Evolutionary conservation across 2,113 vertebrate genomes (phyloP).

Genomic region (Microcebus lehilahytsara): DNA sequence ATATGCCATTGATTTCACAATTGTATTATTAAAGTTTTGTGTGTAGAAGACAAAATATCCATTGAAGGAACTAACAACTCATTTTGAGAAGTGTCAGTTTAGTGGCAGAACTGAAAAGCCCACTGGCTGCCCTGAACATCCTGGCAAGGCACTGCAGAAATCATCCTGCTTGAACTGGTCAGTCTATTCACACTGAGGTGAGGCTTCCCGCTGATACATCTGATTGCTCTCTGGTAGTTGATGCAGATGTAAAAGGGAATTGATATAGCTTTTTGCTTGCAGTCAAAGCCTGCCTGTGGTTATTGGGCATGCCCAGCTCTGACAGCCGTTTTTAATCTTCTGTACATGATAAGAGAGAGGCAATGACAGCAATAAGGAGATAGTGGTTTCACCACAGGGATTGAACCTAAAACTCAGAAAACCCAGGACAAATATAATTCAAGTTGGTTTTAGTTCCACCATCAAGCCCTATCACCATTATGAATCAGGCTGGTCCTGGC

Average conservation of each 20-base stretch:
- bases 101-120: not conserved
- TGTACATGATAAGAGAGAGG: conserved; percentile 21
- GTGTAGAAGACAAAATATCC: not conserved
- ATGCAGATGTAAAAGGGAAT: conserved; percentile 59
- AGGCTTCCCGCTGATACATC: conserved; percentile 17
- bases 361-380: conserved; percentile 11
- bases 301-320: conserved; percentile 45
- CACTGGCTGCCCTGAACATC: not conserved
- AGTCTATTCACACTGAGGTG: not conserved
- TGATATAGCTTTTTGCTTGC: conserved; percentile 40
- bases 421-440: conserved; percentile 31
- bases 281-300: conserved; percentile 57
- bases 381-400: conserved; percentile 26
- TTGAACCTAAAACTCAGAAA: not conserved
- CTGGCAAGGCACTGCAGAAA: not conserved
- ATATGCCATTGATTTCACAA: not conserved
- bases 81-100: not conserved
- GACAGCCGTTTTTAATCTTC: conserved; percentile 66
- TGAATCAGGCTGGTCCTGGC: not conserved
- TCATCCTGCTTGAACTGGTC: conserved; percentile 2
- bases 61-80: not conserved
- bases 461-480: not conserved
- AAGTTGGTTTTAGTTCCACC: conserved; percentile 13
- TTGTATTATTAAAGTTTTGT: not conserved
- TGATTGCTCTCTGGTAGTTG: conserved; percentile 54